Base-by-base conservation (phyloP, 2,113 vertebrate genomes). In the Hucho hucho region DNA sequence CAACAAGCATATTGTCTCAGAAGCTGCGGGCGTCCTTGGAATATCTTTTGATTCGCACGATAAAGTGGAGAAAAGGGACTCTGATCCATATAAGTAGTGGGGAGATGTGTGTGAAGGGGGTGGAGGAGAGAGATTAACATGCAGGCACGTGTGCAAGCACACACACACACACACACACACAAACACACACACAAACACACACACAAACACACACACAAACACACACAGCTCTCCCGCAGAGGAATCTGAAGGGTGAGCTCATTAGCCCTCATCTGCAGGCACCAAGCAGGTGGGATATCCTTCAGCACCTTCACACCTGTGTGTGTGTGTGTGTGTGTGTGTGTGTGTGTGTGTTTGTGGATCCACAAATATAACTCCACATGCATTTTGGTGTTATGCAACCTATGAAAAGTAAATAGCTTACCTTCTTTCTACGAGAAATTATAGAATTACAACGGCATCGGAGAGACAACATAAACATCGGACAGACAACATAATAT, bases 211-310 rank as follows among this genome's bases (percentile, higher is more conserved):
- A 65, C 64, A 65, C 64, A 65, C 26, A 66, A 25, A 32, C 64
- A 66, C 64, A 28, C 64, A 67, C 28, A 14, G 14, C 28, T 72
- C 46, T 74, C 59, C 56, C 28, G 9, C 37, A 43, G 9, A 67
- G 59, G 76, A 80, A 65, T 79, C 84, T 69, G 75, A 83, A 87
- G 58, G 84, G 80, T 73, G 74, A 81, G 82, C 70, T 91, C 84
- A 85, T 90, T 89, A 88, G 72, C 66, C 69, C 70, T 83, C 84
- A 83, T 79, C 79, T 86, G 79, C 72, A 75, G 82, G 75, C 73
- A 70, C 69, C 72, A 29, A 53, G 24, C 63, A 73, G 72, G 63
- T 65, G 63, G 43, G 63, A 22, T 25, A 77, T 75, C 6, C 43
- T 79, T 68, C 86, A 82, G 84, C 87, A 74, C 65, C 69, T 70